Percentiles rank a stretch among this genome's conserved stretches.
These are phyloP conservation scores for Columba livia DNA, from an alignment of 2,113 vertebrate genomes.

Conservation along the genomic window DNA sequence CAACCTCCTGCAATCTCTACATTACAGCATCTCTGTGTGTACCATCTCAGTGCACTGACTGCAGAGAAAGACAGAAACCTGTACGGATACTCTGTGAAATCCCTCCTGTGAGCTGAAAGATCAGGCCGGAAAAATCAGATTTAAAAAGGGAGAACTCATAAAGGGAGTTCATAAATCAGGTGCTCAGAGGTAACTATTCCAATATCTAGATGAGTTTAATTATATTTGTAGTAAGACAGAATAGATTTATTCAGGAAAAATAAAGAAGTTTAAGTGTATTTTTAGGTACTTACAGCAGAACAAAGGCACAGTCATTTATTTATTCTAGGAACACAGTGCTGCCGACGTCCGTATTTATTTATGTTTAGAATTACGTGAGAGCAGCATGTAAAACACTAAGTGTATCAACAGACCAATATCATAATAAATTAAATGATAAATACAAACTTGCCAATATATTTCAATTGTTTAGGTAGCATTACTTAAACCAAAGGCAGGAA, in stretches of 20 bases:
- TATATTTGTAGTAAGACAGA: not conserved
- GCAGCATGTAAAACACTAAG: not conserved
- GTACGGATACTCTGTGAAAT: not conserved
- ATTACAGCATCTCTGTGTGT: not conserved
- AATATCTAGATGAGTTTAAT: not conserved
- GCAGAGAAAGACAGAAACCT: not conserved
- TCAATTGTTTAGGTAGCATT: not conserved
- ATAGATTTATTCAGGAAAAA: not conserved
- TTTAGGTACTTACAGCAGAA: not conserved
- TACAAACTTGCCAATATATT: not conserved
- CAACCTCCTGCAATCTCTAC: not conserved
- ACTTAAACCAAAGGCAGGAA: not conserved
- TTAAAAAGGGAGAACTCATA: not conserved
- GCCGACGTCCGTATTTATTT: not conserved
- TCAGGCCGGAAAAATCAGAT: not conserved
- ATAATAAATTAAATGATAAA: not conserved
- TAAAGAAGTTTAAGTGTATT: rapidly evolving
- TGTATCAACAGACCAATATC: not conserved
- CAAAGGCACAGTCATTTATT: not conserved
- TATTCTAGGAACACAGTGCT: not conserved
- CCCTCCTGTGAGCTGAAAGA: not conserved
- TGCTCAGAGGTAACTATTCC: not conserved
- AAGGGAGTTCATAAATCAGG: not conserved
- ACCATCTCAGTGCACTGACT: not conserved
- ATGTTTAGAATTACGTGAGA: not conserved